Evolutionary conservation across 2,888 invertebrate species (phyloP).

Genomic region (Raillietiella orientalis): DNA sequence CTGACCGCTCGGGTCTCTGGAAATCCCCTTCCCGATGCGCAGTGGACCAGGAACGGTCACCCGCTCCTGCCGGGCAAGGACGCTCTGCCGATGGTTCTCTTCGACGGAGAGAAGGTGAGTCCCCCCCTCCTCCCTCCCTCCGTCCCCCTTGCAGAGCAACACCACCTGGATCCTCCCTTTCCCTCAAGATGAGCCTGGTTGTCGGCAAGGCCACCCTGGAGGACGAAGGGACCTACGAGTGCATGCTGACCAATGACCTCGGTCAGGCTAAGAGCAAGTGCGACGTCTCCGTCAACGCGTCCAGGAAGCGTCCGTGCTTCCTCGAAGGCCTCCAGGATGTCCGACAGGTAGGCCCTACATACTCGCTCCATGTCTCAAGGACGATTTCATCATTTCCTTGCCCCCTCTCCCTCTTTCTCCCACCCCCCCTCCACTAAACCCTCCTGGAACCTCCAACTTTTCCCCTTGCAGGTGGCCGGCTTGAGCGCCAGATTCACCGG

Average conservation of each 20-base stretch:
- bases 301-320: slow-evolving; percentile 45
- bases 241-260: slow-evolving; percentile 34
- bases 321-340: slow-evolving; percentile 32
- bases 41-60: slow-evolving; percentile 42
- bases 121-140: background rate
- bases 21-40: slow-evolving; percentile 47
- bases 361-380: slow-evolving; percentile 15
- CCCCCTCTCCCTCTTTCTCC: too few relatives aligned
- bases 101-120: slow-evolving; percentile 41
- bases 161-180: too few relatives aligned
- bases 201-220: slow-evolving; percentile 30
- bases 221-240: slow-evolving; percentile 47
- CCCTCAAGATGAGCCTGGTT: slow-evolving; percentile 32
- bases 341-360: slow-evolving; percentile 23
- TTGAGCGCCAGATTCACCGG: too few relatives aligned
- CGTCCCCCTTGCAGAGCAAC: background rate
- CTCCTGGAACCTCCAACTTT: too few relatives aligned
- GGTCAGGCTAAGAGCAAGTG: slow-evolving; percentile 36
- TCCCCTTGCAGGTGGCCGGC: too few relatives aligned
- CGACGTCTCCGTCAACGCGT: slow-evolving; percentile 36
- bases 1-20: slow-evolving; percentile 37
- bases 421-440: too few relatives aligned
- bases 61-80: too few relatives aligned
- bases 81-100: slow-evolving; percentile 6
- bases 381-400: too few relatives aligned